phyloP scores from a whole-genome alignment of 2,888 invertebrate species.

The Ennomos erosarius region DNA sequence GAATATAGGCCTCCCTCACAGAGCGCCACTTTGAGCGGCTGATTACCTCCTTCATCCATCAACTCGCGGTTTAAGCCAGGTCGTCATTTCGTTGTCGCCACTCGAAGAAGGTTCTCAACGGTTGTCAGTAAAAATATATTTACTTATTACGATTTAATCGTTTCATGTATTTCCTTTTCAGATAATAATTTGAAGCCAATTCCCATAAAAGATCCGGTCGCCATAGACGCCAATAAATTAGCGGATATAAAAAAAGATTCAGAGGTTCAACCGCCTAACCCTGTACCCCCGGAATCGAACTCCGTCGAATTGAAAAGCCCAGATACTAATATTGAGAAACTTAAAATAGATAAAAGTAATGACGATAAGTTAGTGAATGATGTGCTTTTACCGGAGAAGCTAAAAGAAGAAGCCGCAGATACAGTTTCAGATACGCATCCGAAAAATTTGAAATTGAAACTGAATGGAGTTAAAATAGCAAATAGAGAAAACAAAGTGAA shows the following conservation, averaged over 20 bases:
- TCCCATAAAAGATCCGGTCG: constrained; percentile 42
- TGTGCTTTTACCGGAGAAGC: constrained; percentile 36
- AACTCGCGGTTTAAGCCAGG: too few relatives aligned
- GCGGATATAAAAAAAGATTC: constrained; percentile 66
- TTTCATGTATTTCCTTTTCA: constrained; percentile 40
- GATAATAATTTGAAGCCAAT: constrained; percentile 54
- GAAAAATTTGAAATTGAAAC: constrained; percentile 63
- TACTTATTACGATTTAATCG: background rate
- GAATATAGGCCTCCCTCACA: too few relatives aligned
- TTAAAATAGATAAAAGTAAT: constrained; percentile 11
- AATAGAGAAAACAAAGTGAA: constrained; percentile 54
- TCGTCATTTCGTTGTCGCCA: too few relatives aligned
- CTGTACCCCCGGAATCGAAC: constrained; percentile 73
- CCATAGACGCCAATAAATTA: constrained; percentile 39
- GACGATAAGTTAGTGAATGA: constrained; percentile 33
- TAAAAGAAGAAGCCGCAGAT: constrained; percentile 50
- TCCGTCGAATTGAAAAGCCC: constrained; percentile 65
- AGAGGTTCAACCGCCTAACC: constrained; percentile 76
- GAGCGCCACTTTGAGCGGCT: too few relatives aligned
- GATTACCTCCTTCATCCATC: too few relatives aligned
- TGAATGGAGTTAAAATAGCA: constrained; percentile 51
- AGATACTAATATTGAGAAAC: constrained; percentile 52
- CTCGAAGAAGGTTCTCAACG: too few relatives aligned
- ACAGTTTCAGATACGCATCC: constrained; percentile 67
- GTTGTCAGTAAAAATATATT: too few relatives aligned